Evolutionary conservation across 1,140 invertebrate species (phyloP).

Genomic region (Aphaenogaster rudis): DNA sequence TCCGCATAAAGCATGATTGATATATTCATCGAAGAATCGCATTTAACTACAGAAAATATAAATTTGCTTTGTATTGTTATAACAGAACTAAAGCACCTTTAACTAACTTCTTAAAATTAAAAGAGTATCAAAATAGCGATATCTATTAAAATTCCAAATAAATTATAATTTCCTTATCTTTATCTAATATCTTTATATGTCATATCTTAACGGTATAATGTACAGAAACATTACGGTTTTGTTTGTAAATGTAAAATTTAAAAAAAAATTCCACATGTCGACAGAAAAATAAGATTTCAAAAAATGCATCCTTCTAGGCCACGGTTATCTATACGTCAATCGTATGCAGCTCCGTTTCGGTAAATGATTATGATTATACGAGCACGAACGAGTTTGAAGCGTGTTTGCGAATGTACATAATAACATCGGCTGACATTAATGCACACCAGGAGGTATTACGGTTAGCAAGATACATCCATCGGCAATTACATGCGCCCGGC

Average conservation of each 20-base stretch:
- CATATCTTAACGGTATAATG: not conserved
- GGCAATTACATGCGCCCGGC: slow-evolving; percentile 54
- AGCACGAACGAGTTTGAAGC: slow-evolving; percentile 21
- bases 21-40: not conserved
- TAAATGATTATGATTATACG: slow-evolving; percentile 26
- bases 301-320: not conserved
- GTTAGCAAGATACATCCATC: slow-evolving; percentile 55
- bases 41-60: slow-evolving; percentile 4
- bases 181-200: slow-evolving; percentile 1
- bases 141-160: not conserved
- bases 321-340: not conserved
- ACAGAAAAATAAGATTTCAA: not conserved
- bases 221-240: not conserved
- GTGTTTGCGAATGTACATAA: slow-evolving; percentile 23
- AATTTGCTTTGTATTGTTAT: not conserved
- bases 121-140: not conserved
- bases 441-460: slow-evolving; percentile 30
- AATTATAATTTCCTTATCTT: not conserved
- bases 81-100: not conserved
- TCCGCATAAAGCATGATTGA: not conserved
- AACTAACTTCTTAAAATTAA: not conserved
- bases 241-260: slow-evolving; percentile 8
- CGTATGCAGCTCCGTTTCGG: slow-evolving; percentile 9
- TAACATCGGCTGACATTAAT: slow-evolving; percentile 41
- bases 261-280: not conserved